Percentiles rank a stretch among this genome's conserved stretches.
Conservation (phyloP, 2,797 vertebrate genomes). For the Fratercula arctica region DNA sequence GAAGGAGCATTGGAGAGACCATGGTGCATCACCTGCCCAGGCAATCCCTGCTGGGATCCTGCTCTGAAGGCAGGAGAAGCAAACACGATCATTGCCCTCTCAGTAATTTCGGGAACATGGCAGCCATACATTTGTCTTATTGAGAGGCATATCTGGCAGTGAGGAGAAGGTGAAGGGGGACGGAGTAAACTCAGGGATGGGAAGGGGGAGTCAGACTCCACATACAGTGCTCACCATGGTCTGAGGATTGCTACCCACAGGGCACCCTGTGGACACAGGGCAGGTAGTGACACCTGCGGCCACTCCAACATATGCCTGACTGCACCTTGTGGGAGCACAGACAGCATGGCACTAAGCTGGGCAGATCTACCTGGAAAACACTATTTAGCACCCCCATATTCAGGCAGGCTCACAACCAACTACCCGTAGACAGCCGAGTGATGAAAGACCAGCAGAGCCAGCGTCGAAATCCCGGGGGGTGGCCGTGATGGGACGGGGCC, state of each 20-base stretch:
- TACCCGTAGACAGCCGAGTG: not conserved
- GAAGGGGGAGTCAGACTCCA: not conserved
- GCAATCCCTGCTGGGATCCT: not conserved
- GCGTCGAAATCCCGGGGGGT: rapidly evolving
- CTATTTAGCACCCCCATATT: not conserved
- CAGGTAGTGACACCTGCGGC: not conserved
- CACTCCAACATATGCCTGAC: not conserved
- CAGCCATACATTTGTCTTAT: not conserved
- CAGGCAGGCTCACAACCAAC: not conserved
- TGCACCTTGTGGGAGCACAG: not conserved
- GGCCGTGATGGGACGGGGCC: not conserved
- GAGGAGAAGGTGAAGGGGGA: not conserved
- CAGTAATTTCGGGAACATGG: not conserved
- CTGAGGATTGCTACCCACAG: not conserved
- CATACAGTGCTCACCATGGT: rapidly evolving
- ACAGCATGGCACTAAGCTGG: not conserved
- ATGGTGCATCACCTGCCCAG: not conserved
- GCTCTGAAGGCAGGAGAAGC: not conserved
- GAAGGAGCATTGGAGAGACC: not conserved
- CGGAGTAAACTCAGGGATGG: not conserved
- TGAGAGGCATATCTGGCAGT: not conserved
- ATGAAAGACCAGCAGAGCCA: not conserved
- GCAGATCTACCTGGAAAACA: not conserved
- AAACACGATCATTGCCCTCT: not conserved
- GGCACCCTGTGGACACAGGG: not conserved